Evolutionary conservation across 1,140 invertebrate genomes (phyloP).

Genomic region (Calephelis nemesis): DNA sequence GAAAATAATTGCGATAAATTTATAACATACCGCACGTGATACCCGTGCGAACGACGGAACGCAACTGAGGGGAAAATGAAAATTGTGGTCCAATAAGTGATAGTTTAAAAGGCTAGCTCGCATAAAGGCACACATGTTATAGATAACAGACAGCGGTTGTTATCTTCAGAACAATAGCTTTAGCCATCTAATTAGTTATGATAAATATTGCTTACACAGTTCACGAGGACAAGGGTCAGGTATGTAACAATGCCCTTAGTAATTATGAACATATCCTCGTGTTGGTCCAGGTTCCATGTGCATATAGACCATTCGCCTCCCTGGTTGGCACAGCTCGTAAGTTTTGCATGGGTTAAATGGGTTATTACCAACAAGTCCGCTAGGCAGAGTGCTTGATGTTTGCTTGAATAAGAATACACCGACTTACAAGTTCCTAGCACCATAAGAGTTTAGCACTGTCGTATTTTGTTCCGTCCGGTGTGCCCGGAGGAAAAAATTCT

Average conservation of each 20-base stretch:
- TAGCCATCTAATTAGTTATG: conserved; percentile 48
- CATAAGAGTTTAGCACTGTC: too few relatives aligned
- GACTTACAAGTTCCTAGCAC: too few relatives aligned
- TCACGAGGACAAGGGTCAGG: not conserved
- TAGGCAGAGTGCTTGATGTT: too few relatives aligned
- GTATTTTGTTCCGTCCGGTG: too few relatives aligned
- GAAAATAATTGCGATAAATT: not conserved
- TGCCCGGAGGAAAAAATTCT: too few relatives aligned
- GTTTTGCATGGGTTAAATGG: too few relatives aligned
- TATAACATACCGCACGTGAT: not conserved
- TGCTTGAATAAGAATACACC: too few relatives aligned
- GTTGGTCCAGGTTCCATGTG: too few relatives aligned
- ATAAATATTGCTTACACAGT: conserved; percentile 23
- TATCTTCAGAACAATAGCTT: conserved; percentile 48
- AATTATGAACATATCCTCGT: too few relatives aligned
- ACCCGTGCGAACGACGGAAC: not conserved
- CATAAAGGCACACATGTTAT: conserved; percentile 38
- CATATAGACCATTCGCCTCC: too few relatives aligned
- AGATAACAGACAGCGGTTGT: conserved; percentile 40
- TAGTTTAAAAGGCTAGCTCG: not conserved
- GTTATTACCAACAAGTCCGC: too few relatives aligned
- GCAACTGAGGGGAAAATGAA: conserved; percentile 5
- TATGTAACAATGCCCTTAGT: not conserved
- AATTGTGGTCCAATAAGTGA: not conserved
- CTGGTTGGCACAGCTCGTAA: too few relatives aligned